phyloP scores from a whole-genome alignment of 2,113 vertebrate genomes.

The Monarcha castaneiventris region DNA sequence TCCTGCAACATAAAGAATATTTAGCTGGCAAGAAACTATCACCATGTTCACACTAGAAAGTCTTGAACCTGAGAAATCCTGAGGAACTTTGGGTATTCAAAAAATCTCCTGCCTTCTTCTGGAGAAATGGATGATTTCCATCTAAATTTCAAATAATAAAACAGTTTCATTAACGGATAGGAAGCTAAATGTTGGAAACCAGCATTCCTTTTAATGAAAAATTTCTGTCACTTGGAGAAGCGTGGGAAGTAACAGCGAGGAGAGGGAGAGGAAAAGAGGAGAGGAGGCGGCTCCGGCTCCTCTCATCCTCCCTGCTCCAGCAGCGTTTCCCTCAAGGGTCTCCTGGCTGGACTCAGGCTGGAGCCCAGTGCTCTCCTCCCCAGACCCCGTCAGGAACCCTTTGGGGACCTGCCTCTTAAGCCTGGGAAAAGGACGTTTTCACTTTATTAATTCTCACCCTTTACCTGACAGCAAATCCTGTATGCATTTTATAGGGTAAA shows the following conservation, averaged over 20 bases:
- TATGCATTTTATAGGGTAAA: background rate
- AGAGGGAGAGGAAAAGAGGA: background rate
- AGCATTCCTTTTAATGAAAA: background rate
- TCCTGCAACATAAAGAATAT: conserved; percentile 38
- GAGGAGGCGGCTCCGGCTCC: fast-evolving
- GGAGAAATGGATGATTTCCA: background rate
- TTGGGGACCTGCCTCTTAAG: too few relatives aligned
- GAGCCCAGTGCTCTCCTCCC: background rate
- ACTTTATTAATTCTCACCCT: background rate
- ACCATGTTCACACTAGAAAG: background rate
- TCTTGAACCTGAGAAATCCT: background rate
- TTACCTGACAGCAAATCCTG: background rate
- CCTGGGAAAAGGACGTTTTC: background rate
- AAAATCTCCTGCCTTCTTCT: background rate
- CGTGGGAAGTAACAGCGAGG: background rate
- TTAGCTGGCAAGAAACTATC: background rate
- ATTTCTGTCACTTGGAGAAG: background rate
- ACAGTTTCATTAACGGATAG: background rate
- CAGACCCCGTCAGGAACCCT: fast-evolving
- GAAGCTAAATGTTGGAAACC: background rate
- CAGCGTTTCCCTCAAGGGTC: fast-evolving
- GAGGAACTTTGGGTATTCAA: background rate
- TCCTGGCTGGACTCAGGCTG: background rate
- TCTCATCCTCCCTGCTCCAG: background rate
- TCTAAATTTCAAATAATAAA: background rate